Conservation (phyloP, 2,888 invertebrate genomes). For the Dorcus parallelipipedus region DNA sequence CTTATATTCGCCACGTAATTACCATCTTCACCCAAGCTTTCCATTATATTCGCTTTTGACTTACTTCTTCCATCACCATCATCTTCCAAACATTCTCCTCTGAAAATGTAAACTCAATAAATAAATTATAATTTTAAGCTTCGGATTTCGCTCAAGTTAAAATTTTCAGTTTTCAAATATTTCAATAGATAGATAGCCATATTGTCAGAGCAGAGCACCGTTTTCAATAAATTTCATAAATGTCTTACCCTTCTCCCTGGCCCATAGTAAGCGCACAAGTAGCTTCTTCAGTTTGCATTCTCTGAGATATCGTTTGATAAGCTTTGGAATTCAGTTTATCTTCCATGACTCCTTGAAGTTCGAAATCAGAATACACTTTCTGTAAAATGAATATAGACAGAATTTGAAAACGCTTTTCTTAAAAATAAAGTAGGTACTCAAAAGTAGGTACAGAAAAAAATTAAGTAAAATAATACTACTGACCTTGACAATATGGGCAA, state of each 20-base stretch:
- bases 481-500: conserved; percentile 93
- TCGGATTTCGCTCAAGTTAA: neutral
- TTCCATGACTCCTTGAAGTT: conserved; percentile 97
- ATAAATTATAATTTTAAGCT: neutral
- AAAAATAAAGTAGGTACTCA: neutral
- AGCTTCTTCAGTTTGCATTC: conserved; percentile 97
- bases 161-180: neutral
- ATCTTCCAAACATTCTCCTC: conserved; percentile 52
- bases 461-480: conserved; percentile 3
- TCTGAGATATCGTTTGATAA: conserved; percentile 87
- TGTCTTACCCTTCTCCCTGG: conserved; percentile 69
- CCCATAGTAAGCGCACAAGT: conserved; percentile 85
- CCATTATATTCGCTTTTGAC: conserved; percentile 59
- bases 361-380: conserved; percentile 99
- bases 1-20: conserved; percentile 76
- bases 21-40: conserved; percentile 65
- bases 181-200: neutral
- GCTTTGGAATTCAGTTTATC: conserved; percentile 94
- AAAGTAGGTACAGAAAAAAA: neutral
- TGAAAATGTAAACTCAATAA: conserved; percentile 18
- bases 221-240: neutral
- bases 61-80: conserved; percentile 59
- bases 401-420: neutral
- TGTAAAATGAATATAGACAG: conserved; percentile 45
- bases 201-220: no score